A percentile compares a stretch with the other conserved stretches of the same genome.
Conservation (phyloP, 2,113 vertebrate genomes). For the Xenus cinereus region DNA sequence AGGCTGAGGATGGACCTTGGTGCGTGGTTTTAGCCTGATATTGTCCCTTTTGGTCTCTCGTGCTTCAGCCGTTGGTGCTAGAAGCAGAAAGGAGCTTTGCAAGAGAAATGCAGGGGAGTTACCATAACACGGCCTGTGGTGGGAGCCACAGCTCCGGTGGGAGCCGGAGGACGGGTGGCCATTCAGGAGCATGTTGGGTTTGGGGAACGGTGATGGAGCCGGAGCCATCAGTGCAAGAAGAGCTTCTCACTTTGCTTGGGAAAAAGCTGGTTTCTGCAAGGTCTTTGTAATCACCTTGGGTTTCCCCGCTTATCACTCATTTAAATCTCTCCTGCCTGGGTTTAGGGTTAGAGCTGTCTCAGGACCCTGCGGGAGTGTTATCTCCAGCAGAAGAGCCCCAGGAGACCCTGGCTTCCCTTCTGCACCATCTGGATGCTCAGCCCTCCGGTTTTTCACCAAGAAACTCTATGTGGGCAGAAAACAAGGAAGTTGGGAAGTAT, state of each 20-base stretch:
- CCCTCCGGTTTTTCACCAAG: background rate
- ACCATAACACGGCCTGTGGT: accelerated
- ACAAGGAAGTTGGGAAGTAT: background rate
- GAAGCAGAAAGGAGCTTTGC: background rate
- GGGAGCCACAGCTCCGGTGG: background rate
- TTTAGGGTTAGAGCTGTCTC: background rate
- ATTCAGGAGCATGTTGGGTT: background rate
- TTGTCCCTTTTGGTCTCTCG: background rate
- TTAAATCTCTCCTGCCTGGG: background rate
- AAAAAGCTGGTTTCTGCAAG: background rate
- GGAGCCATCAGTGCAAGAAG: background rate
- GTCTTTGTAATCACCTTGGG: background rate
- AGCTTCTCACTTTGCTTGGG: background rate
- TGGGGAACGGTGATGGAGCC: accelerated
- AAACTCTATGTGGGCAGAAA: background rate
- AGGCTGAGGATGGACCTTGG: background rate
- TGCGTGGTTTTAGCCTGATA: accelerated
- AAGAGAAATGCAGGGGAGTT: background rate
- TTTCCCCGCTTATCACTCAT: background rate
- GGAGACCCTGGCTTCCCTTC: background rate
- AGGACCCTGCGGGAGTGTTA: background rate
- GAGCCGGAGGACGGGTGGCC: background rate
- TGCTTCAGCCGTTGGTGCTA: background rate
- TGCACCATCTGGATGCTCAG: background rate
- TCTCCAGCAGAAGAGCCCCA: background rate